phyloP scores from a whole-genome alignment of 2,113 vertebrate genomes.

The Morone saxatilis region DNA sequence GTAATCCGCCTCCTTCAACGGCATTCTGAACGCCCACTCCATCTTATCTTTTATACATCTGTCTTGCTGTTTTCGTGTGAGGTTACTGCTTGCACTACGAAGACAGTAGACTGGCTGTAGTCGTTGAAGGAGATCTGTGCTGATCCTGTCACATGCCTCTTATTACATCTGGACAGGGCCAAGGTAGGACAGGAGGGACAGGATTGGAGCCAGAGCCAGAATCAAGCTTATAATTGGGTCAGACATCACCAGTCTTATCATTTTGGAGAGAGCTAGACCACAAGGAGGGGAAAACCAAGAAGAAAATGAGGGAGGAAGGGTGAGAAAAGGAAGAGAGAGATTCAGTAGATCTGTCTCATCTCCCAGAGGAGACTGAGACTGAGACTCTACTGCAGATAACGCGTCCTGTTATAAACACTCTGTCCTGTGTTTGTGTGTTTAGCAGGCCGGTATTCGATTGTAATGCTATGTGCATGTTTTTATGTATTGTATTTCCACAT shows the following conservation, averaged over 20 bases:
- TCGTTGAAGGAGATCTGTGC: neutral
- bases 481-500: neutral
- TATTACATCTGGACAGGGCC: constrained; percentile 23
- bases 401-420: constrained; percentile 40
- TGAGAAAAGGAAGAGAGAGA: constrained; percentile 40
- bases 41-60: neutral
- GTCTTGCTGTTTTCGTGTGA: neutral
- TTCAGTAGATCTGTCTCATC: constrained; percentile 24
- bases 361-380: constrained; percentile 30
- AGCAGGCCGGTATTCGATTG: neutral
- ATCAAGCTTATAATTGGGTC: constrained; percentile 22
- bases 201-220: neutral
- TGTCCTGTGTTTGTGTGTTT: neutral
- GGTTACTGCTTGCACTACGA: neutral
- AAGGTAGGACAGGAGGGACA: constrained; percentile 3
- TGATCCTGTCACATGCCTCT: constrained; percentile 16
- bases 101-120: neutral
- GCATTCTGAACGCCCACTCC: neutral
- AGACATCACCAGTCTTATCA: constrained; percentile 38
- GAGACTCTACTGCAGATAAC: constrained; percentile 17
- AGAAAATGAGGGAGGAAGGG: constrained; percentile 32
- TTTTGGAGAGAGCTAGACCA: constrained; percentile 13
- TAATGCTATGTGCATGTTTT: neutral
- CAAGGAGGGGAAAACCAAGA: constrained; percentile 31
- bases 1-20: neutral